These are phyloP conservation scores for Drosophila fuyamai DNA, from an alignment of 1,140 invertebrate genomes.

Conservation along the genomic window DNA sequence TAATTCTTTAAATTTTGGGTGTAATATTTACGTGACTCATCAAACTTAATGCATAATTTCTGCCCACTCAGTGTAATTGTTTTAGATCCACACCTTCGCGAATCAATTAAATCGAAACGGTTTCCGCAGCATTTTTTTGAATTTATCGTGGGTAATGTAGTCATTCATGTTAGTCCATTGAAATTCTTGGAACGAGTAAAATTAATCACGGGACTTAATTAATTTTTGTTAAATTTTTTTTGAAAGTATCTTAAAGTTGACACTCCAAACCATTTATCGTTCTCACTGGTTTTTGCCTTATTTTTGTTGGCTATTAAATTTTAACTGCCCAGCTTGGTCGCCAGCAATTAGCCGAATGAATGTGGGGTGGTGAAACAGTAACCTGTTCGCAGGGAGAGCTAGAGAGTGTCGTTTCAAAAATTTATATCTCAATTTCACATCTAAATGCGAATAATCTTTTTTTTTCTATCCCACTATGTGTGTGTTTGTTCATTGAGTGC, in stretches of 20 bases:
- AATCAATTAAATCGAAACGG: slow-evolving; percentile 10
- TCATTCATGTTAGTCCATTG: not conserved
- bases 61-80: not conserved
- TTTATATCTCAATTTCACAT: slow-evolving; percentile 84
- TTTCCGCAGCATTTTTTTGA: slow-evolving; percentile 4
- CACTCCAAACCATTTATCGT: not conserved
- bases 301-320: slow-evolving; percentile 43
- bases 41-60: not conserved
- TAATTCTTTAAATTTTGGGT: not conserved
- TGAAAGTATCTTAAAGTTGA: slow-evolving; percentile 8
- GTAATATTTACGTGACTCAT: slow-evolving; percentile 10
- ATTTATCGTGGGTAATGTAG: not conserved
- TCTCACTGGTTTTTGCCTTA: slow-evolving; percentile 7
- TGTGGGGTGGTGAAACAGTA: slow-evolving; percentile 10
- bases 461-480: slow-evolving; percentile 14
- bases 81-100: not conserved
- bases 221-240: not conserved
- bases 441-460: slow-evolving; percentile 78
- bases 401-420: slow-evolving; percentile 75
- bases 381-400: slow-evolving; percentile 34
- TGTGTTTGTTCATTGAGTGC: slow-evolving; percentile 42
- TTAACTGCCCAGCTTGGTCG: slow-evolving; percentile 35
- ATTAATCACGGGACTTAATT: not conserved
- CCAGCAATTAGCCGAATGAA: slow-evolving; percentile 54
- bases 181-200: not conserved